Base-by-base conservation (phyloP, 2,888 invertebrate genomes). In the Amblyjoppa proteus region DNA sequence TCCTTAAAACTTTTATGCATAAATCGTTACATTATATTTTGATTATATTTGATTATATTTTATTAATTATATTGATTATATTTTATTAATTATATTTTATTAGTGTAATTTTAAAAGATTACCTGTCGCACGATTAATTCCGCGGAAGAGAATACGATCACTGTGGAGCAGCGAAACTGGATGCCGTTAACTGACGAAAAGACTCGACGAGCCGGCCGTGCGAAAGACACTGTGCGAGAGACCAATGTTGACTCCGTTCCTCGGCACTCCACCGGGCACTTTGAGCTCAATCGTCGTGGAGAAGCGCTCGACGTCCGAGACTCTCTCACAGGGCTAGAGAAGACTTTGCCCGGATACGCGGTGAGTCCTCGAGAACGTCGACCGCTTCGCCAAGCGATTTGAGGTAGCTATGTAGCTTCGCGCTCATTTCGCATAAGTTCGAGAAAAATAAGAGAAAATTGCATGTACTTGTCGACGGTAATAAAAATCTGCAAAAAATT, bases 241-340 rank as follows among this genome's bases (percentile, higher is more conserved):
- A 34, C 74, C 58, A 79, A 41, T 71, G 70, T 70, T 75, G 81
- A 78, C 74, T 73, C 81, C 20, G 34, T 20, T 20, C 49, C 11
- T 51, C 31, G 69, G 34, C 49, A 20, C 49, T 78, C 49, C 56
- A 31, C 31, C 25, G 64, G 16, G 9, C 28, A 49, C 41, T 73
- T 41, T 51, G 58, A 68, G 68, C 34, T 25, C 34, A 73, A 49
- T 58, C 58, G 49, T 61, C 20, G 66, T 61, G 58, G 45, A 51
- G 45, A 51, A 56, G 61, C 53, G 38, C 25, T 25, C 38, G 5
- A 11, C 25, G 53, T 75, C 45, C 38, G 20, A 69, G 38, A 7
- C 34, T n/a, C 34, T 71, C 34, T 61, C 11, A 3, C 20, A 20
- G 58, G 38, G 73, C 25, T 11, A 25, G 25, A 9, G 71, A 56